Evolutionary conservation across 2,888 invertebrate genomes (phyloP).

Genomic region (Empis livida): DNA sequence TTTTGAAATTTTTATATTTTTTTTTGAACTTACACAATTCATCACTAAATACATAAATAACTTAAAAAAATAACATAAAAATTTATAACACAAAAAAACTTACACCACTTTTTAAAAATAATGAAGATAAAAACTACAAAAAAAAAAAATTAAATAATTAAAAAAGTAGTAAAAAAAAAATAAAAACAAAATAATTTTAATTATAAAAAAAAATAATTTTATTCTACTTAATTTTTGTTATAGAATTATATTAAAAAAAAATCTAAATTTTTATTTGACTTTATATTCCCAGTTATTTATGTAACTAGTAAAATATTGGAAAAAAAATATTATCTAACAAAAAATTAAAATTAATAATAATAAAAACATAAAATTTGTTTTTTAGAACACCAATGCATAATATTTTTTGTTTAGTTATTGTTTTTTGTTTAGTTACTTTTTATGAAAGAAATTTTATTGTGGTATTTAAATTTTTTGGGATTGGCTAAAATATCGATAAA

Average conservation of each 20-base stretch:
- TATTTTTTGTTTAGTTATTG: not conserved
- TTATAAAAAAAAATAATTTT: not conserved
- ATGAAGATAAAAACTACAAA: conserved; percentile 3
- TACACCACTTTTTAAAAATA: conserved; percentile 5
- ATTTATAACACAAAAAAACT: not conserved
- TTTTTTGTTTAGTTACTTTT: not conserved
- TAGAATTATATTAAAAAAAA: not conserved
- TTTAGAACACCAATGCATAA: not conserved
- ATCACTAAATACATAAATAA: too few relatives aligned
- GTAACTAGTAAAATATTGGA: conserved; percentile 23
- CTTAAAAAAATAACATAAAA: too few relatives aligned
- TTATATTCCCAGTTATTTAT: conserved; percentile 24
- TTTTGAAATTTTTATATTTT: too few relatives aligned
- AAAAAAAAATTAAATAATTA: not conserved
- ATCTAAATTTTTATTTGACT: conserved; percentile 19
- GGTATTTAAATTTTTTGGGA: too few relatives aligned
- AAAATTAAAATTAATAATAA: not conserved
- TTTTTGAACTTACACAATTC: too few relatives aligned
- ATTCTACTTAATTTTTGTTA: too few relatives aligned
- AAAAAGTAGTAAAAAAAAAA: not conserved
- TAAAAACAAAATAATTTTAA: conserved; percentile 6
- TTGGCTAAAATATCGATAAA: too few relatives aligned
- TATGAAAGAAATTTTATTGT: not conserved
- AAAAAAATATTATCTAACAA: conserved; percentile 4
- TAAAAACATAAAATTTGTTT: too few relatives aligned